Evolutionary conservation across 2,797 vertebrate genomes (phyloP), one percentile per base, ranked within the genome.

Genomic region (Darevskia mixta): DNA sequence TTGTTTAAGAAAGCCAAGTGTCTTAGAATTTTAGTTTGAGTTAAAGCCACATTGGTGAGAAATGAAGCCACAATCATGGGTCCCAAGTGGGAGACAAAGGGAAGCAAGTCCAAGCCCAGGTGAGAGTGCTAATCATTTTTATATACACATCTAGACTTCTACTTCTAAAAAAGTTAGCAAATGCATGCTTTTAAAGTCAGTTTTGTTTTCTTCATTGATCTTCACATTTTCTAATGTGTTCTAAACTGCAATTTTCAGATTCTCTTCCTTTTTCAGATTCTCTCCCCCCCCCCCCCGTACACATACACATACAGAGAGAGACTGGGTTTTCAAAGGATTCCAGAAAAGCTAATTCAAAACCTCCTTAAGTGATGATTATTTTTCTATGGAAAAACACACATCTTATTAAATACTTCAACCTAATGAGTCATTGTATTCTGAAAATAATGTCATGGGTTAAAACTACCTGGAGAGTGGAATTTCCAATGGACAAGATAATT

Each of bases 311-410:
- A 23, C 10, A 41, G 8, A 55, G 49, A 69, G 23, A 69, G 29
- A n/a, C 29, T 55, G 55, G 27, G 27, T 45, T 82, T 82, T 29
- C 23, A 82, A 69, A 71, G 58, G 17, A 27, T 82, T 71, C 41
- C 27, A 82, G n/a, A 29, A 45, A 45, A 69, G 27, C 8, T 55
- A 79, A 83, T 85, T 71, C 87, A 79, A 89, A 93, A 69, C 29
- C 27, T 80, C 91, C 87, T 85, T 73, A 85, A 84, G 90, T 92
- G 92, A 93, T 85, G 79, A 85, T 93, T 92, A 93, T 91, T 89
- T 75, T 29, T 45, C 10, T 61, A 27, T 88, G 87, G 87, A 90
- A 93, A 92, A 88, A 61, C 78, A 87, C 2, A 3, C 23, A 45
- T 82, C 91, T 92, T 67, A 66, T 41, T 38, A 90, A 69, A 86